Conservation (phyloP, 2,113 vertebrate species). For the Mirza zaza region DNA sequence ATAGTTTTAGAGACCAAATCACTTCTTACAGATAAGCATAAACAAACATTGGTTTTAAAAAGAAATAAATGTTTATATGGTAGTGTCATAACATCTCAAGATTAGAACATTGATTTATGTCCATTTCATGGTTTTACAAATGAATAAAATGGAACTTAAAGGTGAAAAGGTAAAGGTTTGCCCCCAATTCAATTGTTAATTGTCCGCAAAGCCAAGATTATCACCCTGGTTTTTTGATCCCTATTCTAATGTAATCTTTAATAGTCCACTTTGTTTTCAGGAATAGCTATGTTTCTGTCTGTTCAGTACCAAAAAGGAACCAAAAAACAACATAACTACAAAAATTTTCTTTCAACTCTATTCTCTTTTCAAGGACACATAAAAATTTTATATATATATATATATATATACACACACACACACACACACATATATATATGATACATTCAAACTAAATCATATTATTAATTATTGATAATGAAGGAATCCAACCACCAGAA, state of each 20-base stretch:
- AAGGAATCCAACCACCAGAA: not conserved
- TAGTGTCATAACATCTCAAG: not conserved
- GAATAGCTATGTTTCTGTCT: not conserved
- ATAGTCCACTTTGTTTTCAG: not conserved
- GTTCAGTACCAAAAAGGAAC: not conserved
- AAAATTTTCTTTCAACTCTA: not conserved
- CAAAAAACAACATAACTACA: not conserved
- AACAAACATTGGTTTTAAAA: not conserved
- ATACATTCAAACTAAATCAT: not conserved
- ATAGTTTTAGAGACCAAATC: not conserved
- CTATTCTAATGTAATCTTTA: not conserved
- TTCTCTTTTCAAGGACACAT: not conserved
- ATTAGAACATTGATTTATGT: not conserved
- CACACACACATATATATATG: no score
- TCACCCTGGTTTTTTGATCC: not conserved
- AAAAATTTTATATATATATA: not conserved
- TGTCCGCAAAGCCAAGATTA: not conserved
- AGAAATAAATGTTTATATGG: not conserved
- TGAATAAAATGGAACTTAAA: not conserved
- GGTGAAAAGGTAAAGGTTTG: not conserved
- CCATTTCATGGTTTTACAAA: not conserved
- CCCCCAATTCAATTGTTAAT: not conserved
- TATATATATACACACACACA: no score
- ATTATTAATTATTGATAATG: not conserved
- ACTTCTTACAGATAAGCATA: not conserved